These are phyloP conservation scores for Spheniscus humboldti DNA, from an alignment of 2,797 vertebrate species.

Conservation along the genomic window DNA sequence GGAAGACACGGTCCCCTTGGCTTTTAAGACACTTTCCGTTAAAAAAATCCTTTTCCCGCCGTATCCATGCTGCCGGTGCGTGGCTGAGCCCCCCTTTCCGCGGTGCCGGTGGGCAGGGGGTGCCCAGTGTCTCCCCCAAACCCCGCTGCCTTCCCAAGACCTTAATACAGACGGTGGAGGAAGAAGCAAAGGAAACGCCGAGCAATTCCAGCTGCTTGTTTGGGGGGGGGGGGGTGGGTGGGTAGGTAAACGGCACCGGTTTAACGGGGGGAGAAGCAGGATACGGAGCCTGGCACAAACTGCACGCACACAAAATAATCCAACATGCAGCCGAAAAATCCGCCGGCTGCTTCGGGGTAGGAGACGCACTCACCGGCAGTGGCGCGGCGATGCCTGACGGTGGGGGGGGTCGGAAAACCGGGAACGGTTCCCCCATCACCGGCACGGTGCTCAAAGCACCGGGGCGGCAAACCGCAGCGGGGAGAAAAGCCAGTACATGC, in stretches of 20 bases:
- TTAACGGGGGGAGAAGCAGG: not conserved
- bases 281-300: not conserved
- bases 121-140: not conserved
- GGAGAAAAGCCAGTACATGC: not conserved
- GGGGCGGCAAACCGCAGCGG: not conserved
- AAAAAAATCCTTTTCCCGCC: not conserved
- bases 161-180: not conserved
- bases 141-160: not conserved
- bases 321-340: not conserved
- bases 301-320: not conserved
- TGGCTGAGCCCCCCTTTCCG: not conserved
- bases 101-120: not conserved
- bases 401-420: not conserved
- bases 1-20: not conserved
- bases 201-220: not conserved
- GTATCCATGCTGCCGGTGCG: accelerated
- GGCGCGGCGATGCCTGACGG: not conserved
- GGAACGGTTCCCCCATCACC: not conserved
- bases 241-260: not conserved
- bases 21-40: not conserved
- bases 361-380: accelerated
- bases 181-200: not conserved
- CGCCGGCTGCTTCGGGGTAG: not conserved
- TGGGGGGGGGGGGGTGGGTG: not conserved
- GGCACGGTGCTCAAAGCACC: not conserved